Percentiles rank a stretch among this genome's conserved stretches.
Evolutionary conservation across 2,797 vertebrate genomes (phyloP).

Genomic region (Eospalax fontanierii): DNA sequence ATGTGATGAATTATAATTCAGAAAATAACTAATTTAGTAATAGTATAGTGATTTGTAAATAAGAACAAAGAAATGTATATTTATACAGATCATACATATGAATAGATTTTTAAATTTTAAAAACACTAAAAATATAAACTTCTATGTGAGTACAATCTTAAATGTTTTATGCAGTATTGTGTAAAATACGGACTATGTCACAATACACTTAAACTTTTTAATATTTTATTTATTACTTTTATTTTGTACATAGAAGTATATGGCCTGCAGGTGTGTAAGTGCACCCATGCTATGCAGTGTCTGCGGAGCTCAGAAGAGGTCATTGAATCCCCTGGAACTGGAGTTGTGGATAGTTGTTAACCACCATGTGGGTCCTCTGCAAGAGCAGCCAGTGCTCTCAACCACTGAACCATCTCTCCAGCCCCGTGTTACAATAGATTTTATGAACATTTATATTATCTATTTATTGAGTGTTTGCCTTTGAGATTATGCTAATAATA

Average conservation of each 20-base stretch:
- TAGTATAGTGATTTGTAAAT: conserved; percentile 49
- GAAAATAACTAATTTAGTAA: conserved; percentile 80
- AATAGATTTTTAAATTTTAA: conserved; percentile 39
- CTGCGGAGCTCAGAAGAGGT: no score
- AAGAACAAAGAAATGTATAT: conserved; percentile 43
- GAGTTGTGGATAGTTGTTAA: no score
- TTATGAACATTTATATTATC: background rate
- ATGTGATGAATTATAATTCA: conserved; percentile 74
- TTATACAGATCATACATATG: conserved; percentile 1
- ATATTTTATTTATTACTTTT: no score
- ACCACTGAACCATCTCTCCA: no score
- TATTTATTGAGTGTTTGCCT: background rate
- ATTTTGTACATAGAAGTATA: no score
- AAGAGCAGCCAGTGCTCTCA: no score
- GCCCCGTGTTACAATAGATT: background rate
- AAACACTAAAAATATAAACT: background rate
- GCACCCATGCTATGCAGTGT: no score
- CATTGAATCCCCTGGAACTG: no score
- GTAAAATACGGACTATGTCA: no score
- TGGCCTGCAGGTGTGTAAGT: no score
- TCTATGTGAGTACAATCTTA: background rate
- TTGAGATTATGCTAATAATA: background rate
- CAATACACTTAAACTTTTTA: no score
- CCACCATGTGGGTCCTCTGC: no score
- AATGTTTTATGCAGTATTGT: background rate